These are phyloP conservation scores for Onychomys arenicola DNA, from an alignment of 2,797 vertebrate genomes.

Conservation along the genomic window DNA sequence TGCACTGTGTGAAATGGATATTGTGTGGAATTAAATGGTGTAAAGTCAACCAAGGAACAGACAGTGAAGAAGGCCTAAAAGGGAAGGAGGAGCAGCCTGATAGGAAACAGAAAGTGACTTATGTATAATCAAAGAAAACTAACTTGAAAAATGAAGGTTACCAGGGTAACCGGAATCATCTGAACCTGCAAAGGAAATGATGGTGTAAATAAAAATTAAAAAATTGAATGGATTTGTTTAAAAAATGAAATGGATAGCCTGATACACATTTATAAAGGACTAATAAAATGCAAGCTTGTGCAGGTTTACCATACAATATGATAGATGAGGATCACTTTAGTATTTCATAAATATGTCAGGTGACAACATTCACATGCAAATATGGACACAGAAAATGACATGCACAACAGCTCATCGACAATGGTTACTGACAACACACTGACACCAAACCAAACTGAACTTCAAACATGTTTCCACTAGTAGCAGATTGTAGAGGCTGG, in stretches of 20 bases:
- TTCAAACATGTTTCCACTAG: slow-evolving; percentile 91
- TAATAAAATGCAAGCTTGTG: slow-evolving; percentile 76
- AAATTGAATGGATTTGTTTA: slow-evolving; percentile 83
- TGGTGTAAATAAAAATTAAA: slow-evolving; percentile 88
- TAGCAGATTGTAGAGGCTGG: slow-evolving; percentile 90
- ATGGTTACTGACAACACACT: slow-evolving; percentile 84
- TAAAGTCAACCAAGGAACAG: slow-evolving; percentile 87
- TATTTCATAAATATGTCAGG: slow-evolving; percentile 77
- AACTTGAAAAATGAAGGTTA: slow-evolving; percentile 99
- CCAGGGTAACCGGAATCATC: slow-evolving; percentile 95
- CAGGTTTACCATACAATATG: slow-evolving; percentile 72
- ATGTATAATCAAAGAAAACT: slow-evolving; percentile 96
- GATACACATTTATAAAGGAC: slow-evolving; percentile 72
- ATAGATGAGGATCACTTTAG: slow-evolving; percentile 70
- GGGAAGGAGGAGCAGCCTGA: slow-evolving; percentile 87
- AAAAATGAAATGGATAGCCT: slow-evolving; percentile 88
- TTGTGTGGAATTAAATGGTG: slow-evolving; percentile 90
- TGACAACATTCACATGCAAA: slow-evolving; percentile 87
- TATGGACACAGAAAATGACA: slow-evolving; percentile 83
- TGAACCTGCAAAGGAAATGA: slow-evolving; percentile 98
- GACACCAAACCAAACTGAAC: slow-evolving; percentile 81
- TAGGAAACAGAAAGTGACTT: slow-evolving; percentile 91
- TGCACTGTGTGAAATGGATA: slow-evolving; percentile 92
- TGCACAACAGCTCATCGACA: slow-evolving; percentile 84
- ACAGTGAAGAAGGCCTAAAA: slow-evolving; percentile 89